These are phyloP conservation scores for Gambusia affinis DNA, from an alignment of 2,113 vertebrate species.

Conservation along the genomic window DNA sequence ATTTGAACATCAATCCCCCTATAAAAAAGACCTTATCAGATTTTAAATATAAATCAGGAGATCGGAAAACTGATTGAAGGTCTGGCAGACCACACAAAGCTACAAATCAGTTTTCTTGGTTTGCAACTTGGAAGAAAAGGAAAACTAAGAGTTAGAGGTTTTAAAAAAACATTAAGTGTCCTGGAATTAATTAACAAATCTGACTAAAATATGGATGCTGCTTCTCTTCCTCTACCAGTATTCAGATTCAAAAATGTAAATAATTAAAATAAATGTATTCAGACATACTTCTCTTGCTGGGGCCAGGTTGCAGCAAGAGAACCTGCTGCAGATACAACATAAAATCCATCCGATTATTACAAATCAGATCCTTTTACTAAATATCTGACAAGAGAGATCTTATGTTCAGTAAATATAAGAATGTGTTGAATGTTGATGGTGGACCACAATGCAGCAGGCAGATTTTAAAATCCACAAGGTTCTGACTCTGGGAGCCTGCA, in stretches of 20 bases:
- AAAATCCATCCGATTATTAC: not conserved
- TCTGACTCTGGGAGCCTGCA: not conserved
- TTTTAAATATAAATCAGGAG: too few relatives aligned
- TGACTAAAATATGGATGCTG: not conserved
- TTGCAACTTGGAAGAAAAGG: not conserved
- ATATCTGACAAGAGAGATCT: not conserved
- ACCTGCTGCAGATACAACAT: not conserved
- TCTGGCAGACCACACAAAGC: too few relatives aligned
- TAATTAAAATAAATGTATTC: not conserved
- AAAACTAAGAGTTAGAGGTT: not conserved
- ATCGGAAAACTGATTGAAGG: too few relatives aligned
- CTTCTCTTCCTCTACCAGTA: not conserved
- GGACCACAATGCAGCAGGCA: not conserved
- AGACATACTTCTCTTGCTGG: not conserved
- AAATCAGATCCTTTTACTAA: not conserved
- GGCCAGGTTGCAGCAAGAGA: not conserved
- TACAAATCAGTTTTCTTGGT: not conserved
- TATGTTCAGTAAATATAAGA: not conserved
- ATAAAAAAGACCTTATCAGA: too few relatives aligned
- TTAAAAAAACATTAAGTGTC: not conserved
- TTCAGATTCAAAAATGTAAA: not conserved
- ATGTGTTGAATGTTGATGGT: too few relatives aligned
- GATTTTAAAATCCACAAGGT: not conserved
- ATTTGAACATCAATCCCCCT: too few relatives aligned
- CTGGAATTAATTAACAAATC: not conserved